These are phyloP conservation scores for Numenius phaeopus DNA, from an alignment of 2,797 vertebrate species.

Conservation along the genomic window DNA sequence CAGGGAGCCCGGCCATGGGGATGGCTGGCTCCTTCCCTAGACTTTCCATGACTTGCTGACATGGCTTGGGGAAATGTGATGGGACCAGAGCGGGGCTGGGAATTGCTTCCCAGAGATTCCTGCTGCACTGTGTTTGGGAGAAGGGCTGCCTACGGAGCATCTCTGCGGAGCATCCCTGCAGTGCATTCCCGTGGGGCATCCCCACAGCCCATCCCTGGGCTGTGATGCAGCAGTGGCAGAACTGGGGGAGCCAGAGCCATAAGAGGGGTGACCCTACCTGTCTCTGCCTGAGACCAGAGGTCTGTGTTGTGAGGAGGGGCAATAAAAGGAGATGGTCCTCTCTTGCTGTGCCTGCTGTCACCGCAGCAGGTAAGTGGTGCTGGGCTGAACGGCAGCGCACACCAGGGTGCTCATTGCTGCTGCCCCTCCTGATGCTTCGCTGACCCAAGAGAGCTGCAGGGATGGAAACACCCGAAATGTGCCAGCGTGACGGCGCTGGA, in stretches of 20 bases:
- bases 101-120: not conserved
- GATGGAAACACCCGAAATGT: not conserved
- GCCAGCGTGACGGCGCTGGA: accelerated
- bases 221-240: not conserved
- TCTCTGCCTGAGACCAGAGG: not conserved
- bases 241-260: not conserved
- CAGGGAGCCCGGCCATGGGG: accelerated
- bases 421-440: not conserved
- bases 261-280: not conserved
- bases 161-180: not conserved
- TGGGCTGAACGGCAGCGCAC: accelerated
- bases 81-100: not conserved
- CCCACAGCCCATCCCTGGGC: not conserved
- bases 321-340: not conserved
- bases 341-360: not conserved
- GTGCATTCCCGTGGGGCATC: no score
- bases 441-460: not conserved
- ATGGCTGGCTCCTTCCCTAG: not conserved
- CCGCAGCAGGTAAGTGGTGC: not conserved
- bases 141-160: not conserved
- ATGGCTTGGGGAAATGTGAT: accelerated
- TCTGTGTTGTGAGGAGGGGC: not conserved
- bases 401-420: not conserved
- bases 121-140: not conserved
- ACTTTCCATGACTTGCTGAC: accelerated